phyloP scores from a whole-genome alignment of 2,113 vertebrate genomes.

The human (Homo sapiens) region DNA sequence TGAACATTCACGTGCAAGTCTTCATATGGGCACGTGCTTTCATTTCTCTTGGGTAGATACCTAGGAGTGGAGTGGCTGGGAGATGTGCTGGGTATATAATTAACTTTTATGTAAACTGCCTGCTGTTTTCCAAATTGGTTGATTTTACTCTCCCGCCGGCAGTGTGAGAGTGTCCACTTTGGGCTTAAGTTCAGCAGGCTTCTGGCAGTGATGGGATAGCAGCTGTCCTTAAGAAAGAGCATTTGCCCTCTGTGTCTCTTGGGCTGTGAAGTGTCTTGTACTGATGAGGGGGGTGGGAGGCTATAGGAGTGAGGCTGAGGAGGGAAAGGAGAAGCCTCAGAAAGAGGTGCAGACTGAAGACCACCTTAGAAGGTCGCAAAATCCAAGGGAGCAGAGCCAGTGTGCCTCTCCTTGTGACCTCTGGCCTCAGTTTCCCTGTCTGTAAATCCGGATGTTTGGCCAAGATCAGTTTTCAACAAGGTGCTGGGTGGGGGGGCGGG shows the following conservation, averaged over 20 bases:
- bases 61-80: background rate
- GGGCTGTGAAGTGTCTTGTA: background rate
- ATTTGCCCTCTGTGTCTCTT: accelerated
- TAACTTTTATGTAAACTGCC: background rate
- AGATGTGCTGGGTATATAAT: accelerated
- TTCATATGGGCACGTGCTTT: accelerated
- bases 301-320: background rate
- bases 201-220: background rate
- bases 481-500: too few species aligned
- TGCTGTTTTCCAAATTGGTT: accelerated
- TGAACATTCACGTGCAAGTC: accelerated
- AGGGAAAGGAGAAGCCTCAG: background rate
- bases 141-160: accelerated
- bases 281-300: accelerated
- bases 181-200: background rate
- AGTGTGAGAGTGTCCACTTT: accelerated
- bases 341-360: background rate
- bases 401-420: background rate
- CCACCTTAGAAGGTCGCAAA: background rate
- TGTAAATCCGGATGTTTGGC: background rate
- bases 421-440: background rate
- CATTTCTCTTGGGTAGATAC: background rate
- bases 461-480: background rate
- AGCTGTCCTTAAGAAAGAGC: background rate
- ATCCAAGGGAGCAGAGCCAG: background rate